Percentiles rank a stretch among this genome's conserved stretches.
Evolutionary conservation across 2,888 invertebrate genomes (phyloP).

Genomic region (Phymatocera aterrima): DNA sequence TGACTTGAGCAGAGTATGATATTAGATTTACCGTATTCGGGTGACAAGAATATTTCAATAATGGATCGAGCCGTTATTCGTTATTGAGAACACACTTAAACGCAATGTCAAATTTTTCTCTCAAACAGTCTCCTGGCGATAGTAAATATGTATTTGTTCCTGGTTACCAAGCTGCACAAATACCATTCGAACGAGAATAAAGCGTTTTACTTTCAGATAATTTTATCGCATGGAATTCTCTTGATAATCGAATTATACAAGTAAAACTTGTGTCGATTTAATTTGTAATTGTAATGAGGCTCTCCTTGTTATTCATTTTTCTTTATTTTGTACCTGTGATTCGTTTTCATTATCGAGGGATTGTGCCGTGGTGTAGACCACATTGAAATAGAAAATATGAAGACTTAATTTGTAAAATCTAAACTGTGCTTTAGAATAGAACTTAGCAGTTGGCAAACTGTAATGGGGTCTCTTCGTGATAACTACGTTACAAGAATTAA

Average conservation of each 20-base stretch:
- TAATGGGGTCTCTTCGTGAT: slow-evolving; percentile 40
- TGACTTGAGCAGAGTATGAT: neutral
- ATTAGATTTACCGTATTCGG: slow-evolving; percentile 4
- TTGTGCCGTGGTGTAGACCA: neutral
- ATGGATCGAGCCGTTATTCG: neutral
- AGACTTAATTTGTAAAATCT: slow-evolving; percentile 9
- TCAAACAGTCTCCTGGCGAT: neutral
- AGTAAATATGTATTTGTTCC: neutral
- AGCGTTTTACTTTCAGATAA: neutral
- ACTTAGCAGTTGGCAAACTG: slow-evolving; percentile 46
- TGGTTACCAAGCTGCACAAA: neutral
- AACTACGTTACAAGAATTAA: slow-evolving; percentile 33
- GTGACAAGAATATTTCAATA: neutral
- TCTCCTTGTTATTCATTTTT: neutral
- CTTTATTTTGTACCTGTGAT: slow-evolving; percentile 1
- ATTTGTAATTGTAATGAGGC: neutral
- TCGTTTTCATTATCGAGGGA: slow-evolving; percentile 6
- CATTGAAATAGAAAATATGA: neutral
- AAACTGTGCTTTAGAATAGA: slow-evolving; percentile 22
- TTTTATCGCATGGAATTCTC: neutral
- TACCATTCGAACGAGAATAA: neutral
- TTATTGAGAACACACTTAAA: neutral
- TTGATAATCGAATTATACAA: neutral
- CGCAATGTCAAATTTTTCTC: neutral
- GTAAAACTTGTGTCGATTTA: neutral